Conservation (phyloP, 2,888 invertebrate species). For the Anodontia alba region DNA sequence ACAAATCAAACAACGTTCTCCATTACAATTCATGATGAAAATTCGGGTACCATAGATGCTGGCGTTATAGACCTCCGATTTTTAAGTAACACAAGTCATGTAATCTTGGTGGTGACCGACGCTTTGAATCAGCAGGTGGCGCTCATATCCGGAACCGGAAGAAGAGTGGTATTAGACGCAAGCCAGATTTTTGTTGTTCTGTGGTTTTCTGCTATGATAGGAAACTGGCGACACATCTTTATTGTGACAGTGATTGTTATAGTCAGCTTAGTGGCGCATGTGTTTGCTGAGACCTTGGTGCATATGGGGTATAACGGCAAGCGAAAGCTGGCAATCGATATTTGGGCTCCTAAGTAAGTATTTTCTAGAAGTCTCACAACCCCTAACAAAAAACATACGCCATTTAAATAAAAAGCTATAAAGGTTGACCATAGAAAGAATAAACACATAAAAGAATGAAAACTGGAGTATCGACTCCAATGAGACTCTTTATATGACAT, state of each 20-base stretch:
- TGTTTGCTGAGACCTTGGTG: not conserved
- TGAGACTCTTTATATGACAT: no score
- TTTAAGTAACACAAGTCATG: not conserved
- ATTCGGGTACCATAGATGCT: no score
- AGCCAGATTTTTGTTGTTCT: constrained; percentile 3
- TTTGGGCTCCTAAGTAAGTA: constrained; percentile 28
- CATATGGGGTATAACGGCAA: not conserved
- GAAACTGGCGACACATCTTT: constrained; percentile 9
- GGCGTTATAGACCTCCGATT: not conserved
- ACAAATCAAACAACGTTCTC: not conserved
- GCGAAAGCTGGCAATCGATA: not conserved
- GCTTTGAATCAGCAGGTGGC: not conserved
- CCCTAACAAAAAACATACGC: no score
- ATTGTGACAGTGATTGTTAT: not conserved
- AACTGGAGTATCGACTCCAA: no score
- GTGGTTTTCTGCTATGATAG: not conserved
- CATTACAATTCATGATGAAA: not conserved
- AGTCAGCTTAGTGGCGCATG: not conserved
- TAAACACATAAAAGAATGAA: no score
- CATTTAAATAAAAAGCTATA: no score
- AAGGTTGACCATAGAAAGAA: no score
- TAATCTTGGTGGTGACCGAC: not conserved
- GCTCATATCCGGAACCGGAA: constrained; percentile 39
- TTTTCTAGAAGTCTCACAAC: no score
- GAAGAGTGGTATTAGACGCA: not conserved